These are phyloP conservation scores for Cossypha niveicapilla DNA, from an alignment of 2,797 vertebrate genomes.

Conservation along the genomic window DNA sequence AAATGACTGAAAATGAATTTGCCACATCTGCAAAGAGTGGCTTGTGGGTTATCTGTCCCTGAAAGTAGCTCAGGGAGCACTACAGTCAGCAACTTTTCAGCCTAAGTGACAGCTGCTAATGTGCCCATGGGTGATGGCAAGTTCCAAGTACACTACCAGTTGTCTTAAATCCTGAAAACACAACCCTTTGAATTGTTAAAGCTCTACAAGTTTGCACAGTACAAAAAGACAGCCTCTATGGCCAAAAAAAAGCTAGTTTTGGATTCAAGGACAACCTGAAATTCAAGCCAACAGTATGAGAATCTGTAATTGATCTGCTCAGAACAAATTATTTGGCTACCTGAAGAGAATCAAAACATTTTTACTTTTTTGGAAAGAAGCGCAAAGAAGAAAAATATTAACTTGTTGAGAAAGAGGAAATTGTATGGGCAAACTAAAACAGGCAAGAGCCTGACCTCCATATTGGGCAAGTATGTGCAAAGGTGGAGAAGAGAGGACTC, in stretches of 20 bases:
- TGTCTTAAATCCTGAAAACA: neutral
- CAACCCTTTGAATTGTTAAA: neutral
- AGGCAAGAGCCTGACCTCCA: neutral
- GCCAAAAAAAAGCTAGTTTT: neutral
- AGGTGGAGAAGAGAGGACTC: neutral
- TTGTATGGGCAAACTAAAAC: neutral
- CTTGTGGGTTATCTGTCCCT: neutral
- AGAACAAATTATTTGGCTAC: constrained; percentile 62
- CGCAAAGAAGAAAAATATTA: neutral
- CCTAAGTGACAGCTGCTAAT: neutral
- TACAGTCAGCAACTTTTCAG: neutral
- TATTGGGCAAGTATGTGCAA: neutral
- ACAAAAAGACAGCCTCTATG: constrained; percentile 6
- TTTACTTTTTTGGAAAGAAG: neutral
- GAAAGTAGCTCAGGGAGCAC: neutral
- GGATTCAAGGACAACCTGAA: neutral
- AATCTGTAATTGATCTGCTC: constrained; percentile 21
- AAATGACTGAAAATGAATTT: constrained; percentile 18
- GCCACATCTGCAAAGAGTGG: neutral
- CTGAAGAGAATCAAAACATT: constrained; percentile 12
- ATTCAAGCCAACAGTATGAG: neutral
- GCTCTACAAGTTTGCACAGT: neutral
- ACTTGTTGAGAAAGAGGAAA: constrained; percentile 15
- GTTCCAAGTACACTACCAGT: neutral
- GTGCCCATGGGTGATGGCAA: neutral